phyloP scores from a whole-genome alignment of 1,140 invertebrate genomes.

The Trachelipus rathkii region DNA sequence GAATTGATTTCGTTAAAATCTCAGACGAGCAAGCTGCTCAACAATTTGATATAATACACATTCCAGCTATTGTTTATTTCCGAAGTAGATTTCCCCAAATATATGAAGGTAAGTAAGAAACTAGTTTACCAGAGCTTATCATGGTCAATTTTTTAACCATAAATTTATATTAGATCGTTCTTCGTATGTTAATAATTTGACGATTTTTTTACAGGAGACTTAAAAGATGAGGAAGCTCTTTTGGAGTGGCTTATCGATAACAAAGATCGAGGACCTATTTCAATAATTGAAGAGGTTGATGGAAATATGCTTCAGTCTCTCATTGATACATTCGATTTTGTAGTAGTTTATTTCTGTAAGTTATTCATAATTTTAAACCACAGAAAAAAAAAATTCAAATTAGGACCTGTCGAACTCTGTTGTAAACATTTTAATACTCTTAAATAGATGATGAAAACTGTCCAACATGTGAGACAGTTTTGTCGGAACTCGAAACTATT shows the following conservation, averaged over 20 bases:
- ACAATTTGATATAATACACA: constrained; percentile 75
- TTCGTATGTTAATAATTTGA: no score
- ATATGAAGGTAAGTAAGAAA: constrained; percentile 50
- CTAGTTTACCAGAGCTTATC: no score
- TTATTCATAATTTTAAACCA: neutral
- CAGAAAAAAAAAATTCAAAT: no score
- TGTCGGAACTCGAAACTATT: constrained; percentile 87
- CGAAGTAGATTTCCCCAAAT: constrained; percentile 84
- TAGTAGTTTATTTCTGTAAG: constrained; percentile 90
- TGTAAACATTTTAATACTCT: constrained; percentile 25
- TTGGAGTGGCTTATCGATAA: constrained; percentile 83
- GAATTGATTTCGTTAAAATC: constrained; percentile 90
- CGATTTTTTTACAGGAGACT: constrained; percentile 59
- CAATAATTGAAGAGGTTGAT: constrained; percentile 88
- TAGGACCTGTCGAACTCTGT: no score
- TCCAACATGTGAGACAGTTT: constrained; percentile 72
- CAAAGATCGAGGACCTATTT: constrained; percentile 69
- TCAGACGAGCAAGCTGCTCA: constrained; percentile 84
- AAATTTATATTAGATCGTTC: no score
- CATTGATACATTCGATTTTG: constrained; percentile 82
- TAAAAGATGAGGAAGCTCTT: constrained; percentile 87
- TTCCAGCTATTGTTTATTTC: constrained; percentile 84
- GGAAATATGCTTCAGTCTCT: constrained; percentile 81
- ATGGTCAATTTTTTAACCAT: no score
- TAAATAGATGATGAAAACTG: constrained; percentile 69